A percentile compares a stretch with the other conserved stretches of the same genome.
These are phyloP conservation scores for Coreoperca whiteheadi DNA, from an alignment of 2,113 vertebrate species.

Conservation along the genomic window DNA sequence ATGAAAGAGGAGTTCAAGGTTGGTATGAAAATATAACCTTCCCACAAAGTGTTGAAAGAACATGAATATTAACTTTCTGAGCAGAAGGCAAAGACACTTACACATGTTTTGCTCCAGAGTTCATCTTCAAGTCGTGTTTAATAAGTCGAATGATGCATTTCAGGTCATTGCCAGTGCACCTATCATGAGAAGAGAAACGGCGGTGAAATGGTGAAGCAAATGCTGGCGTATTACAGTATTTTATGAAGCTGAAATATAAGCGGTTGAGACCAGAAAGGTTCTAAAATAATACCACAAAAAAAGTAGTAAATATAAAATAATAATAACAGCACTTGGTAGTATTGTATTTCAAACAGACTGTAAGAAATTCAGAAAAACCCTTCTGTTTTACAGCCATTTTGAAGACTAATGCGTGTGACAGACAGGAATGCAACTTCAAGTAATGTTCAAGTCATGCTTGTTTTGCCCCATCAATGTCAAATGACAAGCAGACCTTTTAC, in stretches of 20 bases:
- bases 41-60: not conserved
- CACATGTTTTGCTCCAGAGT: constrained; percentile 97
- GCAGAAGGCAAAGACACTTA: constrained; percentile 80
- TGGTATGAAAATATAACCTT: not conserved
- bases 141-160: constrained; percentile 96
- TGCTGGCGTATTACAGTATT: not conserved
- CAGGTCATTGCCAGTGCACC: constrained; percentile 96
- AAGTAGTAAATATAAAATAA: not conserved
- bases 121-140: constrained; percentile 99
- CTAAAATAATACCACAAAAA: not conserved
- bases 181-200: constrained; percentile 60
- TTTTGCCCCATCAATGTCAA: not conserved
- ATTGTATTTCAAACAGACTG: not conserved
- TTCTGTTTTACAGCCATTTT: not conserved
- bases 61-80: not conserved
- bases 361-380: not conserved
- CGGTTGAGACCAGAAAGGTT: not conserved
- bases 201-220: not conserved
- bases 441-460: not conserved
- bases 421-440: not conserved
- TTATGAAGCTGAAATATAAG: not conserved
- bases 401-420: not conserved
- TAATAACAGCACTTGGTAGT: not conserved
- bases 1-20: not conserved
- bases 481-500: not conserved